These are phyloP conservation scores for Tyrannus savana DNA, from an alignment of 2,113 vertebrate genomes.

Conservation along the genomic window DNA sequence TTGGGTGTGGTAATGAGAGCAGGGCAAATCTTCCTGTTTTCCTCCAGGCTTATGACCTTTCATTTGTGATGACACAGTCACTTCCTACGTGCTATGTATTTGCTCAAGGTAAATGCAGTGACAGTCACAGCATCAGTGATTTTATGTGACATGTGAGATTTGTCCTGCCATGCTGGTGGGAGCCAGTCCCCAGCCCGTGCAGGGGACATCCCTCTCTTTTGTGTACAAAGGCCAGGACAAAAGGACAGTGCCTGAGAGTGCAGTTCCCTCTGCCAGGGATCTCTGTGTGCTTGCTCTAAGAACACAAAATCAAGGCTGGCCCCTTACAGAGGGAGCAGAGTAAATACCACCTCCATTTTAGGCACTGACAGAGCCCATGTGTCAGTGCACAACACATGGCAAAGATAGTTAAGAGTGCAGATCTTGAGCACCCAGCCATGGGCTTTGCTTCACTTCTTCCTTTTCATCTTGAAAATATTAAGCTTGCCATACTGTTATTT, in stretches of 20 bases:
- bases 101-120: neutral
- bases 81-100: neutral
- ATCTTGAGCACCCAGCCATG: neutral
- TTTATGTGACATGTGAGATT: rapidly evolving
- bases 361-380: neutral
- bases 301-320: neutral
- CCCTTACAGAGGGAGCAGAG: neutral
- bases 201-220: neutral
- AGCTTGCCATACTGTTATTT: neutral
- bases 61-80: neutral
- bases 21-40: neutral
- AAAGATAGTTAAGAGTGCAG: neutral
- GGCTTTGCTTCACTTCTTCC: neutral
- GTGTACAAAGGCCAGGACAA: neutral
- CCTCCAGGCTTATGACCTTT: neutral
- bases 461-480: neutral
- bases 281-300: neutral
- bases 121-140: neutral
- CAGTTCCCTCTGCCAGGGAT: neutral
- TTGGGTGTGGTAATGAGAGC: neutral
- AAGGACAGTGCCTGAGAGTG: neutral
- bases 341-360: neutral
- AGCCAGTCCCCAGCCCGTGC: neutral
- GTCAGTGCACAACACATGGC: neutral
- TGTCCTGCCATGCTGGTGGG: neutral